Conservation (phyloP, 2,888 invertebrate species). For the Marronus borbonicus region DNA sequence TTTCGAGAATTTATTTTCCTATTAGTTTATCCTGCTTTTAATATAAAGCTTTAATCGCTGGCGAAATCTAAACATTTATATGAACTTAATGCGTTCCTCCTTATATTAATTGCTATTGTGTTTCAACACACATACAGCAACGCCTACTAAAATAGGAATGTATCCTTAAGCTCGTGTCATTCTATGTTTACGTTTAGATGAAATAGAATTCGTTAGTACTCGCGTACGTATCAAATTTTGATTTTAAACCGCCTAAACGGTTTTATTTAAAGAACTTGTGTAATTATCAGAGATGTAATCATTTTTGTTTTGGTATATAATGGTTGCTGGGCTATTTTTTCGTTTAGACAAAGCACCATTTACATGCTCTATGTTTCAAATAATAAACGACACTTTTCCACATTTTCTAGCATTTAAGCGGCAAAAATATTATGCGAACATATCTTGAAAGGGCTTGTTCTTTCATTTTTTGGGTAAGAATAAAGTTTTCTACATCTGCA, state of each 20-base stretch:
- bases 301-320: no score
- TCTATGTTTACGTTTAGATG: slow-evolving; percentile 1
- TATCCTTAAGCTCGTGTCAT: not conserved
- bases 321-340: no score
- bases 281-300: no score
- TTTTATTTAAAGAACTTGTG: slow-evolving; percentile 4
- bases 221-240: not conserved
- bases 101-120: slow-evolving; percentile 38
- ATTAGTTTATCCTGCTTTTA: slow-evolving; percentile 41
- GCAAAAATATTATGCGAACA: no score
- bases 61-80: slow-evolving; percentile 33
- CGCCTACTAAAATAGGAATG: slow-evolving; percentile 21
- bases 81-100: slow-evolving; percentile 29
- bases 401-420: no score
- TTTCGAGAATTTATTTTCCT: slow-evolving; percentile 33
- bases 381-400: no score
- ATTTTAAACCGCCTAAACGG: not conserved
- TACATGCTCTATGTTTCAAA: no score
- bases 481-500: no score
- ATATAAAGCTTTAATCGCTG: slow-evolving; percentile 36
- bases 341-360: no score
- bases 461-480: no score
- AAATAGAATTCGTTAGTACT: slow-evolving; percentile 10
- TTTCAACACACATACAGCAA: slow-evolving; percentile 16
- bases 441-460: no score